phyloP scores from a whole-genome alignment of 2,888 invertebrate species.

The Brachynemurus nebulosus region DNA sequence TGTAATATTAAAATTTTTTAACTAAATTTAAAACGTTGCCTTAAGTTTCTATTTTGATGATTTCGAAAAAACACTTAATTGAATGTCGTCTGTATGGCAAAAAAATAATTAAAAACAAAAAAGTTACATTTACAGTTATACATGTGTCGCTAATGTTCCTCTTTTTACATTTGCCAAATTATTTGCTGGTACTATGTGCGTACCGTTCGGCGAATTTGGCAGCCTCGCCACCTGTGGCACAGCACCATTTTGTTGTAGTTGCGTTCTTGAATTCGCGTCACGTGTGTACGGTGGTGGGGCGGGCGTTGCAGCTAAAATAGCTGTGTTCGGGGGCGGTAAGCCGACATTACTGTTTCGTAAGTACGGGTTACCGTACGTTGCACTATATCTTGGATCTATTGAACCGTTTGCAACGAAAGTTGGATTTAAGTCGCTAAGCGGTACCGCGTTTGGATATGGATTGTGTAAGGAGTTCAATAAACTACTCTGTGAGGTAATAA shows the following conservation, averaged over 20 bases:
- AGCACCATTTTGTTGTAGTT: constrained; percentile 34
- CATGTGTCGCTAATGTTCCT: constrained; percentile 51
- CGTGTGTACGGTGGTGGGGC: constrained; percentile 66
- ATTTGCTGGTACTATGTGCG: constrained; percentile 41
- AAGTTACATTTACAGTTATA: constrained; percentile 31
- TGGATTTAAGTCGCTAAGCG: constrained; percentile 17
- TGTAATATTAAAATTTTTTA: too few relatives aligned
- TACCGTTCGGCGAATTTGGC: constrained; percentile 35
- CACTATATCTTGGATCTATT: constrained; percentile 77
- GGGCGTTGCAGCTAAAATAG: constrained; percentile 33
- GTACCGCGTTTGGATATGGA: constrained; percentile 26
- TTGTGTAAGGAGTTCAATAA: constrained; percentile 30
- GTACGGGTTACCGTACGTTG: constrained; percentile 83
- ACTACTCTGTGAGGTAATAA: constrained; percentile 29
- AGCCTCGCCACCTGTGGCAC: constrained; percentile 39
- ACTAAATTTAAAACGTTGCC: too few relatives aligned
- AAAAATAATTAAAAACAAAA: background rate
- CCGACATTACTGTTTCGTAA: constrained; percentile 52
- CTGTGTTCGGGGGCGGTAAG: constrained; percentile 49
- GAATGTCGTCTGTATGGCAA: too few relatives aligned
- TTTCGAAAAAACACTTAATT: too few relatives aligned
- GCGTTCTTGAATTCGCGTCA: constrained; percentile 52
- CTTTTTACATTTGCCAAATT: constrained; percentile 44
- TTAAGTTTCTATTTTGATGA: too few relatives aligned
- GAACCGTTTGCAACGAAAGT: constrained; percentile 16